Percentiles rank a stretch among this genome's conserved stretches.
Conservation (phyloP, 2,113 vertebrate species). For the Lycaon pictus region DNA sequence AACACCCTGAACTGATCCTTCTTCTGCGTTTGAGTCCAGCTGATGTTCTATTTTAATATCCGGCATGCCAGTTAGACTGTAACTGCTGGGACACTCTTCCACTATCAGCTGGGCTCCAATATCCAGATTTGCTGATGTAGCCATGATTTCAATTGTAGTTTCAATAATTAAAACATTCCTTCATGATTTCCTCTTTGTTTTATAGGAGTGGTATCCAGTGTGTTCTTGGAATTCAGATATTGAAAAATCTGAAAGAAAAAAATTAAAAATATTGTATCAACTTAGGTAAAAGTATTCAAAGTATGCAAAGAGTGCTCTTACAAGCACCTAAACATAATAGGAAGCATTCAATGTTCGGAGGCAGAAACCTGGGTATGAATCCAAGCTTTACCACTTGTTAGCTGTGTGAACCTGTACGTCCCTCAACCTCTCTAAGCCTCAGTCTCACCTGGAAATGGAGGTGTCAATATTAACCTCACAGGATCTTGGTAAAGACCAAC, state of each 20-base stretch:
- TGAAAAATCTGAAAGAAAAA: constrained; percentile 73
- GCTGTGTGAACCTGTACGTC: neutral
- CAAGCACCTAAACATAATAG: neutral
- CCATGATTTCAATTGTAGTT: constrained; percentile 78
- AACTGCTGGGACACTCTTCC: constrained; percentile 92
- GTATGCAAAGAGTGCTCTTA: neutral
- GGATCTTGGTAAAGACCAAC: neutral
- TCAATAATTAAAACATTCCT: constrained; percentile 65
- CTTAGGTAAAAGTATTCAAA: neutral
- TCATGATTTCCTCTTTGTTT: constrained; percentile 65
- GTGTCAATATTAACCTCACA: neutral
- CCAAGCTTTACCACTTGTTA: neutral
- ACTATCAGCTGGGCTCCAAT: constrained; percentile 87
- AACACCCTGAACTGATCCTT: constrained; percentile 90
- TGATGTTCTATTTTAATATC: constrained; percentile 95
- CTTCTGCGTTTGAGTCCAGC: constrained; percentile 87
- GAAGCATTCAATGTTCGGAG: neutral
- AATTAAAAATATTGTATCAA: constrained; percentile 28
- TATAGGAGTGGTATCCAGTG: neutral
- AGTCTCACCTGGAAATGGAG: neutral
- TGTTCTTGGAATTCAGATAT: neutral
- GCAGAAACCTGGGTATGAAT: neutral
- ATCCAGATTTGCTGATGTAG: constrained; percentile 86
- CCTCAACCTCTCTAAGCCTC: neutral
- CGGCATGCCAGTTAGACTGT: constrained; percentile 91